Percentiles rank a stretch among this genome's conserved stretches.
phyloP scores from a whole-genome alignment of 2,797 vertebrate species.

The Parauchenoglanis punctatus region DNA sequence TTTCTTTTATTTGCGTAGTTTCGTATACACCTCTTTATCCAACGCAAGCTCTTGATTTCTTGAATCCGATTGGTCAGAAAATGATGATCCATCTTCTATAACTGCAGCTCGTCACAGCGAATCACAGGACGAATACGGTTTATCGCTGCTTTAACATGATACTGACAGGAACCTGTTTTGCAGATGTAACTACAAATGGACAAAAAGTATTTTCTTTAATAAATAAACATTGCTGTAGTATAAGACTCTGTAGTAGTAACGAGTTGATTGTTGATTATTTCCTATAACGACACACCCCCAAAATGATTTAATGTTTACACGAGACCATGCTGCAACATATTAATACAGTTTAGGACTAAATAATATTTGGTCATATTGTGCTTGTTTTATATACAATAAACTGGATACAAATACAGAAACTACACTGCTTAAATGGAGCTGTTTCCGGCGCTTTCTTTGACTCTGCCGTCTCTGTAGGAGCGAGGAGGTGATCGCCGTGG shows the following conservation, averaged over 20 bases:
- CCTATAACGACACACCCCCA: neutral
- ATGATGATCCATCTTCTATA: neutral
- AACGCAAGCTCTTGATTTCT: neutral
- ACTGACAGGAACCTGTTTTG: neutral
- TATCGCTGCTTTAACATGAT: neutral
- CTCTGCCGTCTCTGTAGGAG: constrained; percentile 72
- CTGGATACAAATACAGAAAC: neutral
- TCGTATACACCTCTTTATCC: neutral
- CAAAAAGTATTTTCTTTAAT: neutral
- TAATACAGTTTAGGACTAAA: neutral
- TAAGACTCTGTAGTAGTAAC: neutral
- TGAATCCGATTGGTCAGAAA: neutral
- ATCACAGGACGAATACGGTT: neutral
- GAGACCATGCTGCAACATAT: neutral
- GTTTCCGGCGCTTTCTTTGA: constrained; percentile 49
- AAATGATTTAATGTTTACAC: neutral
- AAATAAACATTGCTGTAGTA: neutral
- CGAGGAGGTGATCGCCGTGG: constrained; percentile 94
- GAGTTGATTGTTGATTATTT: neutral
- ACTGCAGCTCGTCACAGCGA: neutral
- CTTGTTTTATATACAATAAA: neutral
- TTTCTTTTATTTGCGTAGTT: neutral
- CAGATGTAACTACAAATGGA: neutral
- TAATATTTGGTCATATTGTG: neutral
- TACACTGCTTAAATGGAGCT: neutral